Base-by-base conservation (phyloP, 2,797 vertebrate species). In the Apogon hyalosoma region DNA sequence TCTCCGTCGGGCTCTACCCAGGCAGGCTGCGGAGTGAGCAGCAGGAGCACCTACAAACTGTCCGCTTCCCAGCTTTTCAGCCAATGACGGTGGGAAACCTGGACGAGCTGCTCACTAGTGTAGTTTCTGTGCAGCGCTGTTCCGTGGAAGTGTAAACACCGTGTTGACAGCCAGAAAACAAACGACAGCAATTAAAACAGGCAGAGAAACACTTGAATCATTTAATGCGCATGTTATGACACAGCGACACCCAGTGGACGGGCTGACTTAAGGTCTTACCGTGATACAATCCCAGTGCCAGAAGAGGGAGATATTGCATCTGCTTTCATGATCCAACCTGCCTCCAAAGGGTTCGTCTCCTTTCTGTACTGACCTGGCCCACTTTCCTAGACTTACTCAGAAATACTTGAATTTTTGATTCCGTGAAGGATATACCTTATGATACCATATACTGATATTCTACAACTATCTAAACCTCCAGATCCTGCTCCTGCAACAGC, bases 121-220 rank as follows among this genome's bases (percentile, higher is more conserved):
- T 3, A 1, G 2, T 3, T 21, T 52, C 52, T 36, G 24, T 1
- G 8, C 11, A 0, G 11, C 3, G 36, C 46, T 12, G 63, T 19
- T 54, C 59, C 41, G 69, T 61, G 18, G 38, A 39, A 41, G 14
- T 90, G 89, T 90, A 92, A 89, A 90, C 83, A 43, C 77, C 9
- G 64, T 64, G 62, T 63, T 88, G 87, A 82, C 79, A 87, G 70
- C 58, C 63, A 72, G 31, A 78, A 79, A 82, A 73, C 73, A 49
- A 82, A 88, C 80, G 79, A 90, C 33, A 33, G 48, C 1, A n/a
- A 38, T 39, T 33, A 0, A 12, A 51, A 14, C 0, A 58, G 45
- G 3, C 42, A 75, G 43, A 62, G n/a, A 72, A 24, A 39, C 55
- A n/a, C 28, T 11, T 11, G 2, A 1, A 0, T 2, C 0, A 7